These are phyloP conservation scores for Zosterops pallidus DNA, from an alignment of 2,113 vertebrate genomes.

Conservation along the genomic window DNA sequence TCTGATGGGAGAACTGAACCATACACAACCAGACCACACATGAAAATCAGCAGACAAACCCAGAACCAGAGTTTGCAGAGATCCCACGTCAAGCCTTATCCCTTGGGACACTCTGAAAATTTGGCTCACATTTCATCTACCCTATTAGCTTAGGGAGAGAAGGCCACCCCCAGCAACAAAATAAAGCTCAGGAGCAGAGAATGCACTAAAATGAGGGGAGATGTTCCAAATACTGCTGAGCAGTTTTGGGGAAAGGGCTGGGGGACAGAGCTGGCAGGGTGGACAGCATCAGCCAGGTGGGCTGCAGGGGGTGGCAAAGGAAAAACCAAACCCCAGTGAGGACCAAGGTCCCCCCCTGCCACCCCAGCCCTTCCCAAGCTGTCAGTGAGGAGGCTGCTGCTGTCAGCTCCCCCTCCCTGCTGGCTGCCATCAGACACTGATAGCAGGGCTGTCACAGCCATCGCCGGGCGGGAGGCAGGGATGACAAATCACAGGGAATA, in stretches of 20 bases:
- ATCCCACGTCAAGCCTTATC: neutral
- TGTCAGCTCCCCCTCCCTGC: neutral
- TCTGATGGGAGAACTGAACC: neutral
- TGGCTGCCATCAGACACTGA: constrained; percentile 40
- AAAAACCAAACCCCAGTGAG: neutral
- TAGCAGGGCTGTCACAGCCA: constrained; percentile 55
- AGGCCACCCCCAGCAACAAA: neutral
- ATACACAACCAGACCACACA: neutral
- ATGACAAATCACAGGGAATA: constrained; percentile 66
- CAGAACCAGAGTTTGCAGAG: neutral
- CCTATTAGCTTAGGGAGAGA: neutral
- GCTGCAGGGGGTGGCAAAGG: fast-evolving
- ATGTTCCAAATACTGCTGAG: fast-evolving
- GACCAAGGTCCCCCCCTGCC: neutral
- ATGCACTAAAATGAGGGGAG: neutral
- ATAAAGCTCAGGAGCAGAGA: neutral
- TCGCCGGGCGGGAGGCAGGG: neutral
- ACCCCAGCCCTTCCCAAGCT: neutral
- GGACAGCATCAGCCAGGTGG: neutral
- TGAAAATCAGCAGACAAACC: neutral
- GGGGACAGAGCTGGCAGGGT: neutral
- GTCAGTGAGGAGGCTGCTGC: constrained; percentile 8
- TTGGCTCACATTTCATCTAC: neutral
- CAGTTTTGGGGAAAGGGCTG: neutral
- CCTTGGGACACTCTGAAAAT: neutral